Base-by-base conservation (phyloP, 2,888 invertebrate genomes). In the Laspeyria flexula region DNA sequence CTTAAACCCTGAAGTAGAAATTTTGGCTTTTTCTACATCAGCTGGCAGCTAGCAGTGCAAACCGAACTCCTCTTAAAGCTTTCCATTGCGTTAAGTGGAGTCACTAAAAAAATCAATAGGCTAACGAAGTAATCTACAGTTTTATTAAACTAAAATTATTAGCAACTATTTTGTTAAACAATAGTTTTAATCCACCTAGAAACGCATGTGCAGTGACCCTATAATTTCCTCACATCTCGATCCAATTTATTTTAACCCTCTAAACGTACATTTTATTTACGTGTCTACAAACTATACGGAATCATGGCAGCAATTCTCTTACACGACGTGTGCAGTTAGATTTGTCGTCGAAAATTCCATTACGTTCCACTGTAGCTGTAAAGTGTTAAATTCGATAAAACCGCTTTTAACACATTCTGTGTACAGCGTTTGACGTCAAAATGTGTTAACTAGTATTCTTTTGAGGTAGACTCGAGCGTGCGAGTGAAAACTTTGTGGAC, bases 321-420 rank as follows among this genome's bases (percentile, higher is more conserved):
- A 48, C 50, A 31, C 47, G 60, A 59, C 61, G 45, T 65, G 54
- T 64, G 50, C 61, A 61, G 48, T 54, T 65, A 45, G 66, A 66
- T 65, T 65, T 64, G 63, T 62, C 47, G 54, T 50, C 47, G 51
- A 52, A 65, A 64, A 64, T 64, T 58, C 62, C 51, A 62, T 62
- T 62, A 66, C 54, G 47, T 53, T 50, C 53, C 51, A 31, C 56
- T 60, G 62, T 54, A 40, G 62, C 62, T 48, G 61, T 61, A 51
- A 51, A 65, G 63, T 64, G 63, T 64, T 57, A 61, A 64, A 64
- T 64, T 64, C 66, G 53, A 64, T 64, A 61, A 64, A 64, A 64
- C 58, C 51, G 48, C 66, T 65, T 64, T 61, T 42, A 65, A 58
- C 45, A 45, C 40, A 49, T 18, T 9, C 27, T 39, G 12, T 16